These are phyloP conservation scores for Maccullochella peelii DNA, from an alignment of 2,113 vertebrate genomes.

Conservation along the genomic window DNA sequence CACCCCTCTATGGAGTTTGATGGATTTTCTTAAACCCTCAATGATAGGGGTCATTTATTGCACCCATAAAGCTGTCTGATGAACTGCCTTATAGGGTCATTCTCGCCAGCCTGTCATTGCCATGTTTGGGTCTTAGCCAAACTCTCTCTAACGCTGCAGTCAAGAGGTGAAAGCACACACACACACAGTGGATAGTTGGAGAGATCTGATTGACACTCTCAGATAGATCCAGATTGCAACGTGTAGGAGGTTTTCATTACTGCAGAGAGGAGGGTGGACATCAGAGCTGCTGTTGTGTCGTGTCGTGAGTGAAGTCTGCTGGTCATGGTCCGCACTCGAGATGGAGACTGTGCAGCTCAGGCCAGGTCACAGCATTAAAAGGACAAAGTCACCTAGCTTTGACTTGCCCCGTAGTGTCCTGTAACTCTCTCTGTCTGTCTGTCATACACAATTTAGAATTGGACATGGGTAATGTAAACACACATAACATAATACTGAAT, in stretches of 20 bases:
- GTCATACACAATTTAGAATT: constrained; percentile 25
- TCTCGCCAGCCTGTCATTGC: constrained; percentile 48
- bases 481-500: constrained; percentile 10
- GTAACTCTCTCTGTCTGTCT: constrained; percentile 23
- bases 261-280: constrained; percentile 20
- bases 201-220: constrained; percentile 21
- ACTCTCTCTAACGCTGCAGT: constrained; percentile 45
- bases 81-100: constrained; percentile 75
- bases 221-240: constrained; percentile 15
- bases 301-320: constrained; percentile 40
- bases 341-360: constrained; percentile 32
- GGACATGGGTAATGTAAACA: constrained; percentile 32
- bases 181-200: neutral
- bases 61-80: constrained; percentile 61
- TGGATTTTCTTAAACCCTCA: constrained; percentile 54
- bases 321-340: constrained; percentile 30
- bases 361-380: constrained; percentile 56
- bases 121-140: constrained; percentile 72
- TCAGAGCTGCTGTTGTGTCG: constrained; percentile 20
- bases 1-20: constrained; percentile 25
- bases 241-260: constrained; percentile 19
- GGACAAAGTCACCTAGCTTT: constrained; percentile 60
- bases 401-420: constrained; percentile 37
- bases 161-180: constrained; percentile 8
- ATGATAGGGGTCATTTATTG: constrained; percentile 61